Conservation (phyloP, 2,888 invertebrate species). For the Rambutsinella grinnellia region DNA sequence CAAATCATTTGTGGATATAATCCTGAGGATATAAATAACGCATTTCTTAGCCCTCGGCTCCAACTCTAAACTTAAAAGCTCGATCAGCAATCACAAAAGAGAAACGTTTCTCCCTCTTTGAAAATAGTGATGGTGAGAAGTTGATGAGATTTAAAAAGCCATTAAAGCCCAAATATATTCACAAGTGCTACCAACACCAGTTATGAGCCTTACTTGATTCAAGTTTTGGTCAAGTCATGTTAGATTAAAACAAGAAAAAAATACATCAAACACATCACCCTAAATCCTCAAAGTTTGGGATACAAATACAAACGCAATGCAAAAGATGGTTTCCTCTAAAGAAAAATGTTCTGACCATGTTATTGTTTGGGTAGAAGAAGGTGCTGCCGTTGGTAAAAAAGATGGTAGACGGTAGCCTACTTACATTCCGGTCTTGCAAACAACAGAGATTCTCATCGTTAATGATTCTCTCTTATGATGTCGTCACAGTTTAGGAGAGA, state of each 20-base stretch:
- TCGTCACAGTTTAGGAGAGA: not conserved
- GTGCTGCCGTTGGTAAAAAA: not conserved
- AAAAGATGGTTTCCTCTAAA: conserved; percentile 39
- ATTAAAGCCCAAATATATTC: conserved; percentile 37
- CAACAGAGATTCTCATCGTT: conserved; percentile 10
- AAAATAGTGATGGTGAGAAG: conserved; percentile 31
- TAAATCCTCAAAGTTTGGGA: not conserved
- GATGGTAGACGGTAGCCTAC: conserved; percentile 45
- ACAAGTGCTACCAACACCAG: not conserved
- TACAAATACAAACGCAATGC: conserved; percentile 33
- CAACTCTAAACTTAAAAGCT: too few relatives aligned
- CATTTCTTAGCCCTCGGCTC: too few relatives aligned
- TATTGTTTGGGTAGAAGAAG: conserved; percentile 19
- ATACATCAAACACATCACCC: not conserved
- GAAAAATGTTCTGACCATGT: conserved; percentile 9
- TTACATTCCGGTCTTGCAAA: conserved; percentile 54
- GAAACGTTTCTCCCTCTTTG: conserved; percentile 15
- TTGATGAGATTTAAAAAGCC: conserved; percentile 52
- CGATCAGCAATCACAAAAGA: not conserved
- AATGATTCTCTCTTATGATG: not conserved
- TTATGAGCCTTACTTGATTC: conserved; percentile 40
- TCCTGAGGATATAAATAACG: too few relatives aligned
- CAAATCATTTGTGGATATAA: too few relatives aligned
- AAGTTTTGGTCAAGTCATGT: conserved; percentile 45
- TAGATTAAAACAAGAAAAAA: conserved; percentile 3